Evolutionary conservation across 2,888 invertebrate species (phyloP).

Genomic region (Laspeyria flexula): DNA sequence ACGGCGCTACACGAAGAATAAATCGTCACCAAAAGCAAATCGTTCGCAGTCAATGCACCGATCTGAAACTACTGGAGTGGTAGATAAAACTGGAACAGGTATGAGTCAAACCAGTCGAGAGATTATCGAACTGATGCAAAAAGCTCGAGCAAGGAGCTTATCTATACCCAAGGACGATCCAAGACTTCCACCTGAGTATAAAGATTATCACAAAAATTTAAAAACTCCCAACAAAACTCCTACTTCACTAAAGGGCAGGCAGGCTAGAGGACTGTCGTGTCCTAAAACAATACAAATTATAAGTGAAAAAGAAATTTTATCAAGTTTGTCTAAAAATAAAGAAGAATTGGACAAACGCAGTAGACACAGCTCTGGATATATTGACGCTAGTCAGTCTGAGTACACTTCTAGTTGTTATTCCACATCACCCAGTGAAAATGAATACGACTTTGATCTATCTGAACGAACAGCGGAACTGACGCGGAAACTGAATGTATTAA

Average conservation of each 20-base stretch:
- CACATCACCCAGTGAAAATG: conserved; percentile 82
- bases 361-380: conserved; percentile 76
- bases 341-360: conserved; percentile 67
- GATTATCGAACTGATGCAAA: conserved; percentile 81
- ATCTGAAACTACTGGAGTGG: conserved; percentile 58
- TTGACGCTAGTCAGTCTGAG: conserved; percentile 83
- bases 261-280: conserved; percentile 76
- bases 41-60: conserved; percentile 86
- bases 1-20: conserved; percentile 74
- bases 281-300: conserved; percentile 84
- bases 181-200: conserved; percentile 68
- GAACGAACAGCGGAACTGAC: conserved; percentile 78
- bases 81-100: conserved; percentile 72
- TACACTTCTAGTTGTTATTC: conserved; percentile 84
- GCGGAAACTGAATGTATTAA: conserved; percentile 74
- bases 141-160: conserved; percentile 79
- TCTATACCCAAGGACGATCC: conserved; percentile 84
- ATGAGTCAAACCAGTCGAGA: conserved; percentile 81
- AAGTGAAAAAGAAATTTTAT: conserved; percentile 81
- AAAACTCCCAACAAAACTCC: conserved; percentile 85
- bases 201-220: conserved; percentile 73
- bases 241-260: conserved; percentile 56
- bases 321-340: conserved; percentile 76
- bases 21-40: conserved; percentile 74
- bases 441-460: conserved; percentile 80